A percentile compares a stretch with the other conserved stretches of the same genome.
Evolutionary conservation across 2,113 vertebrate genomes (phyloP).

Genomic region (Mola mola): DNA sequence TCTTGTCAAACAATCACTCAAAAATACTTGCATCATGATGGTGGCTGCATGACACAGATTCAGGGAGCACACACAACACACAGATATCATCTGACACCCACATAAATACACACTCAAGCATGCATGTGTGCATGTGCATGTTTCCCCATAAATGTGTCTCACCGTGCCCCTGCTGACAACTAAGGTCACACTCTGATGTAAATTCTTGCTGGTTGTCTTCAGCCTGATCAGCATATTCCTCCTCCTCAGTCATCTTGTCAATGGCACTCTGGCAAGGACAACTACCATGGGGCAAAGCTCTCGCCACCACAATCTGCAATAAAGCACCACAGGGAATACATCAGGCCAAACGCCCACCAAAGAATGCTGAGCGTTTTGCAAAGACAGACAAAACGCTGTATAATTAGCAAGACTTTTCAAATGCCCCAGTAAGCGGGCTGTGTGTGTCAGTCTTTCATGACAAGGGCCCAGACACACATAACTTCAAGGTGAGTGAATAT

Average conservation of each 20-base stretch:
- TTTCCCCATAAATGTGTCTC: conserved; percentile 74
- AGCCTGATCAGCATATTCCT: conserved; percentile 81
- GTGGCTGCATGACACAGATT: conserved; percentile 60
- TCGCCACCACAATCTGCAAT: conserved; percentile 74
- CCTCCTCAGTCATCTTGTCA: conserved; percentile 82
- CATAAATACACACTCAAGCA: conserved; percentile 44
- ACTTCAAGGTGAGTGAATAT: conserved; percentile 82
- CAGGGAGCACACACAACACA: conserved; percentile 34
- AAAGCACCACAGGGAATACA: conserved; percentile 73
- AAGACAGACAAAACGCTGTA: conserved; percentile 74
- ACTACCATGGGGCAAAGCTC: conserved; percentile 70
- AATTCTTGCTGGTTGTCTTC: conserved; percentile 78
- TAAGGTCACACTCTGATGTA: conserved; percentile 79
- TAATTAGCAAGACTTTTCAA: conserved; percentile 72
- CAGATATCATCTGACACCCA: conserved; percentile 58
- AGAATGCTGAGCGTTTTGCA: conserved; percentile 57
- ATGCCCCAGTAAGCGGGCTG: conserved; percentile 46
- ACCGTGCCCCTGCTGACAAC: conserved; percentile 78
- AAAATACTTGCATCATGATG: conserved; percentile 48
- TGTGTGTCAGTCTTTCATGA: conserved; percentile 70
- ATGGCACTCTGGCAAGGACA: conserved; percentile 83
- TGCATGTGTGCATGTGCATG: conserved; percentile 47
- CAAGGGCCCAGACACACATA: conserved; percentile 65
- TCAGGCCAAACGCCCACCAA: conserved; percentile 74
- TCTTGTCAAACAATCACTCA: conserved; percentile 68